Evolutionary conservation across 2,888 invertebrate species (phyloP).

Genomic region (Coecobrya sp.): DNA sequence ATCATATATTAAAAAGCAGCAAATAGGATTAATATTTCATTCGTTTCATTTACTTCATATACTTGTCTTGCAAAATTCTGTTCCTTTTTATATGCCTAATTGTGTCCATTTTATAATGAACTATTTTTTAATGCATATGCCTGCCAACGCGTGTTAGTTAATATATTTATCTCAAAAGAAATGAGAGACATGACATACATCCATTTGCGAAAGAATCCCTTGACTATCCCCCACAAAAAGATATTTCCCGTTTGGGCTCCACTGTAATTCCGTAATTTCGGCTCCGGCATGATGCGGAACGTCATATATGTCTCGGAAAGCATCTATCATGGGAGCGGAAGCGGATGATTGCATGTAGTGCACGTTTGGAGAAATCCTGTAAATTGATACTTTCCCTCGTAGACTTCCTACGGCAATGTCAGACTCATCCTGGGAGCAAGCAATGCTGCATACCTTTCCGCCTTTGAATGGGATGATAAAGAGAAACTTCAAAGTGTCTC

Average conservation of each 20-base stretch:
- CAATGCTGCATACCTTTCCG: constrained; percentile 85
- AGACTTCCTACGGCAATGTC: constrained; percentile 85
- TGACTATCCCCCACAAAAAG: constrained; percentile 85
- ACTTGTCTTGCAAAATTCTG: too few species aligned
- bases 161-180: background rate
- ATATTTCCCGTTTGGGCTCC: constrained; percentile 86
- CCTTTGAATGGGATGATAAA: constrained; percentile 86
- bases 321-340: constrained; percentile 72
- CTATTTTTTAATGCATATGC: background rate
- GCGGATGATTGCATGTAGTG: constrained; percentile 74
- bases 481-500: constrained; percentile 83
- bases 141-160: background rate
- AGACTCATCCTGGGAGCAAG: constrained; percentile 84
- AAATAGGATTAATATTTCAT: too few species aligned
- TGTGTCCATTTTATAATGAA: too few species aligned
- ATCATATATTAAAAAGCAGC: background rate
- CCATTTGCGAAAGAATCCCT: constrained; percentile 85
- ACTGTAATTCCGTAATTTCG: constrained; percentile 85
- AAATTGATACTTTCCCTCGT: constrained; percentile 85
- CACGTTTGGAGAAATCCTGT: constrained; percentile 81
- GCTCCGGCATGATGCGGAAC: constrained; percentile 84
- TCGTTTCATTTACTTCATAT: too few species aligned
- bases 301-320: constrained; percentile 82
- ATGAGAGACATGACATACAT: constrained; percentile 78
- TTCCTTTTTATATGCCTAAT: too few species aligned